Percentiles rank a stretch among this genome's conserved stretches.
phyloP scores from a whole-genome alignment of 1,140 invertebrate species.

The Sarcophaga bullata region DNA sequence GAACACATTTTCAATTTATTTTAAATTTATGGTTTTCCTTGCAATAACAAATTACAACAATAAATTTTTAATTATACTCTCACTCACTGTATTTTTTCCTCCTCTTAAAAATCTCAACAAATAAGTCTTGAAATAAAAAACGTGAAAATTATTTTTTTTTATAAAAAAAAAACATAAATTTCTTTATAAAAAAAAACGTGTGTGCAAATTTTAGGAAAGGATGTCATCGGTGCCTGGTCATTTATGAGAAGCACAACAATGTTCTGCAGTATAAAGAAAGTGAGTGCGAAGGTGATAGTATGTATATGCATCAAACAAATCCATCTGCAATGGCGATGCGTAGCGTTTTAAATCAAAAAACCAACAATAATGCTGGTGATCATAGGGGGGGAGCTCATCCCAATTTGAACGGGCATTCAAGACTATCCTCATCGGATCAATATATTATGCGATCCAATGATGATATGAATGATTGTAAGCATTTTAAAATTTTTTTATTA shows the following conservation, averaged over 20 bases:
- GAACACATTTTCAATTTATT: too few relatives aligned
- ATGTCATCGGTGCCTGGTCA: constrained; percentile 90
- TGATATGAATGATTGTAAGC: constrained; percentile 67
- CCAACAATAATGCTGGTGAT: constrained; percentile 40
- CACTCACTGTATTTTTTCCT: background rate
- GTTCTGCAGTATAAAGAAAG: constrained; percentile 97
- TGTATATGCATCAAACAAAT: constrained; percentile 67
- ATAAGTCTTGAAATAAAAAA: constrained; percentile 4
- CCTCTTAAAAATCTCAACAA: background rate
- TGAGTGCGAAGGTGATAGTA: constrained; percentile 75
- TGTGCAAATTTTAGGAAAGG: constrained; percentile 59
- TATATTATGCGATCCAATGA: constrained; percentile 67
- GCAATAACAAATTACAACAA: too few relatives aligned
- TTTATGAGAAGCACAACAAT: constrained; percentile 91
- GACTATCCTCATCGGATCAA: constrained; percentile 67
- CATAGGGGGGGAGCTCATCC: constrained; percentile 67
- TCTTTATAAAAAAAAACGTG: constrained; percentile 42
- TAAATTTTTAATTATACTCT: too few relatives aligned
- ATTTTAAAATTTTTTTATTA: constrained; percentile 49
- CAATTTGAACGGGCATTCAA: constrained; percentile 66
- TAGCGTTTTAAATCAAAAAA: constrained; percentile 66
- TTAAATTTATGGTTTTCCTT: too few relatives aligned
- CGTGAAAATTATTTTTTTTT: constrained; percentile 48
- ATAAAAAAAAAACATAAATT: constrained; percentile 51
- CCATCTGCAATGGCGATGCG: constrained; percentile 66